These are phyloP conservation scores for Atherix ibis DNA, from an alignment of 2,888 invertebrate species.

Conservation along the genomic window DNA sequence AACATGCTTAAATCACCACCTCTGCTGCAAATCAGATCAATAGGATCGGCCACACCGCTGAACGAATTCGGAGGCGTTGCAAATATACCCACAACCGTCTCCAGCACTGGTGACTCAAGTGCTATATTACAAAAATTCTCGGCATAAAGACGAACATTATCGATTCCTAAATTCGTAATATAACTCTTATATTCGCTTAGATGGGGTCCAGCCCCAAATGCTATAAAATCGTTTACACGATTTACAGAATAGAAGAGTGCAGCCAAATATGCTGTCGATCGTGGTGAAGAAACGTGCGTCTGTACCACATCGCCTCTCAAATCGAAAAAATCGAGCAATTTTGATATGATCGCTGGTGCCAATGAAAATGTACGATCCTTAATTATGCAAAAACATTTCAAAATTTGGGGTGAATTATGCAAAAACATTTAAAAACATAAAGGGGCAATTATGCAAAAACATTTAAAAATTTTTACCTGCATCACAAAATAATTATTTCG, in stretches of 20 bases:
- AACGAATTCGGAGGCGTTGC: constrained; percentile 72
- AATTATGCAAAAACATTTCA: constrained; percentile 1
- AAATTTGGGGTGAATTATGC: background rate
- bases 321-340: constrained; percentile 42
- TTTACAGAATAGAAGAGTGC: constrained; percentile 44
- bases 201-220: constrained; percentile 42
- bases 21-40: constrained; percentile 63
- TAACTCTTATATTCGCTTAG: constrained; percentile 48
- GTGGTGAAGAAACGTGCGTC: constrained; percentile 63
- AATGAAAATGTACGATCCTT: constrained; percentile 68
- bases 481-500: constrained; percentile 39
- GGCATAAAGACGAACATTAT: constrained; percentile 36
- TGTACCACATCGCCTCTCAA: constrained; percentile 60
- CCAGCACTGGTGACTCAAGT: constrained; percentile 37
- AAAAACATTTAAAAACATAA: too few relatives aligned
- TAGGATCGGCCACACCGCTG: constrained; percentile 62
- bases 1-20: constrained; percentile 64
- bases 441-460: background rate
- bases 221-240: constrained; percentile 41
- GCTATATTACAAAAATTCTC: constrained; percentile 37
- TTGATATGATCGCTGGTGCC: constrained; percentile 60
- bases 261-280: constrained; percentile 64
- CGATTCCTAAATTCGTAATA: constrained; percentile 50
- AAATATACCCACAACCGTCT: constrained; percentile 45
- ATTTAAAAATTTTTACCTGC: constrained; percentile 39